Base-by-base conservation (phyloP, 2,113 vertebrate species). In the Carettochelys insculpta region DNA sequence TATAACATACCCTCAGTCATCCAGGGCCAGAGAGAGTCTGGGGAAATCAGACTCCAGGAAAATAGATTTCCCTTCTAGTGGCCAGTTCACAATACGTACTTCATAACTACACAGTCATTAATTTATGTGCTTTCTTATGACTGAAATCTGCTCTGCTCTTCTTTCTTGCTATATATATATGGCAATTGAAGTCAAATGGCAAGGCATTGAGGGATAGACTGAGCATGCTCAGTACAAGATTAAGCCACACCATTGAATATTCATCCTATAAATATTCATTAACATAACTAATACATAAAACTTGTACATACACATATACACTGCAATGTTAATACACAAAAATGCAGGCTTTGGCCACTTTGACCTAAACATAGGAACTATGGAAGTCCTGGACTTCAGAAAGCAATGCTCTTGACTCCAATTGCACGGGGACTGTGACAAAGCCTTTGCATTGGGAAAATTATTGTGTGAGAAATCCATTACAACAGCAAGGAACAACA, bases 391-490 rank as follows among this genome's bases (percentile, higher is more conserved):
- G 47, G 8, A 83, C 53, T 83, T 87, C 17, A 54, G 29, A 58
- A 61, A 85, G 81, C 11, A 88, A 65, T 82, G 19, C 89, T 82
- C 50, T 89, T 45, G 87, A 38, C 34, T 79, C 90, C 82, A 83
- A 92, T 86, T 90, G 71, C 20, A 80, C 65, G 80, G 77, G 77
- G 85, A 58, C 51, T 83, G 65, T 93, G 80, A 41, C 52, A 85
- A 51, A 82, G 61, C 79, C 77, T 53, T 95, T 95, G 58, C 96
- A 87, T 50, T 24, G 54, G 48, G 54, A 95, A 95, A 95, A 78
- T 73, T 86, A 41, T 86, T 65, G 85, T 96, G 61, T 82, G 65
- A 96, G 91, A 95, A 96, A 87, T 83, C 53, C 54, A 90, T 34
- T 83, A 85, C 17, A 92, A 83, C 22, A 93, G 94, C 27, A 80